phyloP scores from a whole-genome alignment of 2,797 vertebrate genomes.

The Neomorphus geoffroyi region DNA sequence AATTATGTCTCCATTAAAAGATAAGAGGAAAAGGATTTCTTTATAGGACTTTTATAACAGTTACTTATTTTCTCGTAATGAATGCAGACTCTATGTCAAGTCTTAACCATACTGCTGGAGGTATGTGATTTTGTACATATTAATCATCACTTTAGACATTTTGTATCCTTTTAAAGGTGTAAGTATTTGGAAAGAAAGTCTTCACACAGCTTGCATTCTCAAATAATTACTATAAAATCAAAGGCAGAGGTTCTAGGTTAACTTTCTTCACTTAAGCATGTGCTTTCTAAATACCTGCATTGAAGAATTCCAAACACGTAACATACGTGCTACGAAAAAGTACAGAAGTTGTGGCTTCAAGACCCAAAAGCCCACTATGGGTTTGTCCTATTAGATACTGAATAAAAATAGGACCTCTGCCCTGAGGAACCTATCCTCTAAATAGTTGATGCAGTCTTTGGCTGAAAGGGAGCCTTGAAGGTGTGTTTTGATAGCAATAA shows the following conservation, averaged over 20 bases:
- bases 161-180: background rate
- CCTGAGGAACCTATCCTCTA: background rate
- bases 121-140: background rate
- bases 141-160: background rate
- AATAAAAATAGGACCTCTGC: background rate
- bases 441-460: fast-evolving
- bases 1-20: background rate
- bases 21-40: background rate
- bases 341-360: background rate
- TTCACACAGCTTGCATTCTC: background rate
- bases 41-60: background rate
- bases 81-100: background rate
- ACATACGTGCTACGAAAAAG: background rate
- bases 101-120: background rate
- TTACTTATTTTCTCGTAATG: background rate
- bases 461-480: background rate
- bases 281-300: background rate
- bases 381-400: background rate
- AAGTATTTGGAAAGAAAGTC: background rate
- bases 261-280: background rate
- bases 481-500: background rate
- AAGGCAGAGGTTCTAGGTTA: background rate
- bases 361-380: background rate
- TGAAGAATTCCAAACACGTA: background rate
- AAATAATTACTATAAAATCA: background rate